Percentiles rank a stretch among this genome's conserved stretches.
phyloP scores from a whole-genome alignment of 2,888 invertebrate species.

The Cylindroiulus punctatus region DNA sequence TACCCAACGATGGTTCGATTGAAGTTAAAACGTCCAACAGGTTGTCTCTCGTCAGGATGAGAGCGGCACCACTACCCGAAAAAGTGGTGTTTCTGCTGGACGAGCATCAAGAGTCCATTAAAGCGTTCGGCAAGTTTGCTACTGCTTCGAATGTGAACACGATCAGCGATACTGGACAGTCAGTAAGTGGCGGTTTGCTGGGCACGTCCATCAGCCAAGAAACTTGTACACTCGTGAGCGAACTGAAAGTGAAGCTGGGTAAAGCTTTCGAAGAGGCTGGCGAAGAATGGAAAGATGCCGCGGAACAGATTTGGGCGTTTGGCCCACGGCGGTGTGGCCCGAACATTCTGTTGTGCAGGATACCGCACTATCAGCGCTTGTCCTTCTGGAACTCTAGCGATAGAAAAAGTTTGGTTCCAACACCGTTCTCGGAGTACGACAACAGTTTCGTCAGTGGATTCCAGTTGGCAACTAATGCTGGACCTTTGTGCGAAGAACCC shows the following conservation, averaged over 20 bases:
- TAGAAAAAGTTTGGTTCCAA: conserved; percentile 51
- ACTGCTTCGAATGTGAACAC: conserved; percentile 62
- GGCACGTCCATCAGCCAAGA: conserved; percentile 25
- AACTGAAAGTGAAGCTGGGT: conserved; percentile 71
- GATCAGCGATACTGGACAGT: background rate
- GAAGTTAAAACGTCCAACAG: conserved; percentile 76
- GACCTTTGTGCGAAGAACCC: conserved; percentile 96
- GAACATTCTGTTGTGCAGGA: conserved; percentile 87
- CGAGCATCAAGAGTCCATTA: conserved; percentile 76
- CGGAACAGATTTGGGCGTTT: conserved; percentile 86
- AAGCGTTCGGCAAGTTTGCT: conserved; percentile 71
- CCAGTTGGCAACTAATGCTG: conserved; percentile 85
- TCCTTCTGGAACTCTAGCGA: conserved; percentile 69
- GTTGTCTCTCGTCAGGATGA: conserved; percentile 76
- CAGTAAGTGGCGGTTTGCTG: background rate
- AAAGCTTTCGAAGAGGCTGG: conserved; percentile 72
- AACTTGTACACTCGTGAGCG: conserved; percentile 62
- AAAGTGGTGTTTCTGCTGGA: conserved; percentile 78
- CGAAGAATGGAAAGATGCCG: conserved; percentile 68
- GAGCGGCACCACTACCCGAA: conserved; percentile 80
- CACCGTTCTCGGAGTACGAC: conserved; percentile 68
- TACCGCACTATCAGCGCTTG: conserved; percentile 73
- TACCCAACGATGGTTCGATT: conserved; percentile 59
- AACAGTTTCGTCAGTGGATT: conserved; percentile 84
- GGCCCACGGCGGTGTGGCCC: conserved; percentile 90